phyloP scores from a whole-genome alignment of 92 coral and sea anemone genomes.

The Epizoanthus scotinus region DNA sequence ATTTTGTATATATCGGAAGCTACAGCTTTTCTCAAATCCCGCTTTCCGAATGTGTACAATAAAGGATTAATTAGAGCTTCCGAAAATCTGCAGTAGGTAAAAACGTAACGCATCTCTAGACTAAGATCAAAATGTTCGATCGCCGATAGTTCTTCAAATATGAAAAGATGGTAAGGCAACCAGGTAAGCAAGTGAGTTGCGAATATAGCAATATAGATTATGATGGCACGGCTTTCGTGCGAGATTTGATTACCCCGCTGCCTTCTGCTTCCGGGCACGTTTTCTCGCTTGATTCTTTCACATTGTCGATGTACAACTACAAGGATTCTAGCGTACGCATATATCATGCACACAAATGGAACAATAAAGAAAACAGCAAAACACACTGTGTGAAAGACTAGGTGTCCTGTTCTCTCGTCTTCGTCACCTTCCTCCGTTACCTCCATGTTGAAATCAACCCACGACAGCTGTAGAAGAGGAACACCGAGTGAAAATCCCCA shows the following conservation, averaged over 20 bases:
- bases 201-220: not conserved
- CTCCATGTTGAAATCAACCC: constrained; percentile 6
- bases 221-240: constrained; percentile 17
- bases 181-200: constrained; percentile 4
- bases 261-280: not conserved
- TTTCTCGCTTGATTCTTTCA: constrained; percentile 15
- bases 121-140: not conserved
- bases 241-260: not conserved
- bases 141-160: not conserved
- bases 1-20: not conserved
- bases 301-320: not conserved
- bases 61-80: constrained; percentile 28
- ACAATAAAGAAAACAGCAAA: not conserved
- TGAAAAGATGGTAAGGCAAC: constrained; percentile 8
- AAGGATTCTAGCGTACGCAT: constrained; percentile 13
- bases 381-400: not conserved
- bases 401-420: not conserved
- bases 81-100: constrained; percentile 22
- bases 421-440: not conserved
- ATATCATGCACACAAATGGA: constrained; percentile 21
- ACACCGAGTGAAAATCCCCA: not conserved
- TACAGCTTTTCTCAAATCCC: constrained; percentile 23
- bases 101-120: not conserved
- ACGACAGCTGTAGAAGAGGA: not conserved
- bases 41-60: constrained; percentile 32